Evolutionary conservation across 2,797 vertebrate genomes (phyloP).

Genomic region (Salmo trutta): DNA sequence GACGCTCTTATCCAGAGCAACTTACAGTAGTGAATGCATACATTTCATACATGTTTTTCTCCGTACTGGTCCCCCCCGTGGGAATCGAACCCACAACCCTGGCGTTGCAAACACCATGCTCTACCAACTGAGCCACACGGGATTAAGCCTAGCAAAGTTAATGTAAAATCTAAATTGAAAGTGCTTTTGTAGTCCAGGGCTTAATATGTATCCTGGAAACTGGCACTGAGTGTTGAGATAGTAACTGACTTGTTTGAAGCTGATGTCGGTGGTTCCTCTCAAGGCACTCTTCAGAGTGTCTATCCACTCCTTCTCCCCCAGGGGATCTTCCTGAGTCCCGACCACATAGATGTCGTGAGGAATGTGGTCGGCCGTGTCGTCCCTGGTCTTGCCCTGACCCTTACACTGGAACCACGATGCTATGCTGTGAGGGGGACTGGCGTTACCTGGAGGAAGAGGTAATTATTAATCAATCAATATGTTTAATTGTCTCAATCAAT

Average conservation of each 20-base stretch:
- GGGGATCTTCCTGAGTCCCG: constrained; percentile 93
- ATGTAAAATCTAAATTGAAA: background rate
- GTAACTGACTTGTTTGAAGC: constrained; percentile 86
- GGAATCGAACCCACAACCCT: no score
- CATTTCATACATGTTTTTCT: no score
- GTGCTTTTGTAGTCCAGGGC: background rate
- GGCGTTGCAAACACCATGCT: no score
- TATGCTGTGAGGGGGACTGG: constrained; percentile 86
- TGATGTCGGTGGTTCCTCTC: constrained; percentile 91
- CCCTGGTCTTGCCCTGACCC: constrained; percentile 92
- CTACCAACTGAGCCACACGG: no score
- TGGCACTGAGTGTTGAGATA: background rate
- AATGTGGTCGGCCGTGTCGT: constrained; percentile 94
- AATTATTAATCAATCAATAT: constrained; percentile 19
- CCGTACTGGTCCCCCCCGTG: no score
- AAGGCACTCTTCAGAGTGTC: constrained; percentile 85
- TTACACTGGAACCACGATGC: constrained; percentile 97
- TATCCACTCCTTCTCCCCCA: constrained; percentile 92
- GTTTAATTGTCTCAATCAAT: background rate
- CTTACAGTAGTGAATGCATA: no score
- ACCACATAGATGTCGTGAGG: constrained; percentile 97
- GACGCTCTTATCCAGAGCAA: no score
- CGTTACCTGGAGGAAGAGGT: constrained; percentile 80
- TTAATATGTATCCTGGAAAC: background rate
- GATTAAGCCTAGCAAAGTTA: no score